Conservation (phyloP, 2,797 vertebrate species). For the Thunnus albacares region DNA sequence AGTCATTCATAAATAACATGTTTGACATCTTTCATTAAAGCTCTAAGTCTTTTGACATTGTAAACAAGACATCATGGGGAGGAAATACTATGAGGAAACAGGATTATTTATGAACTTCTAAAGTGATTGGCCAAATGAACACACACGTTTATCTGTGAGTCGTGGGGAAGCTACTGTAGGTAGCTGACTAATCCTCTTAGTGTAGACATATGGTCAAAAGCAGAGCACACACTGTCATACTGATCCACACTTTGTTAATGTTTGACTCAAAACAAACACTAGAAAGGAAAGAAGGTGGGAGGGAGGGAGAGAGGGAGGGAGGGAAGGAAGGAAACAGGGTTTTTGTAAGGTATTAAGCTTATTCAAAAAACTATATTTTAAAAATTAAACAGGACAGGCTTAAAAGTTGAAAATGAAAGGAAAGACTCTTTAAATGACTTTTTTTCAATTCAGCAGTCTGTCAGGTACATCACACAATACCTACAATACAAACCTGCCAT, state of each 20-base stretch:
- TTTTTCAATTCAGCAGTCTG: not conserved
- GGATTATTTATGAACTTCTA: constrained; percentile 43
- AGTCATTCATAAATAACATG: not conserved
- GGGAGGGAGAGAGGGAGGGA: not conserved
- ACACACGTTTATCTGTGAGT: constrained; percentile 52
- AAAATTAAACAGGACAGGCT: not conserved
- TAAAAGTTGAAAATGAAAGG: not conserved
- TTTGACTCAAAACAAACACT: constrained; percentile 58
- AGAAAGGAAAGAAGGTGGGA: constrained; percentile 2
- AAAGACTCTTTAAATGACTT: no score
- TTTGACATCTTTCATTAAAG: not conserved
- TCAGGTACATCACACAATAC: not conserved
- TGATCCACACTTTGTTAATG: constrained; percentile 70
- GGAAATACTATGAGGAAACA: constrained; percentile 32
- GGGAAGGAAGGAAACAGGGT: not conserved
- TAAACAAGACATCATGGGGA: constrained; percentile 1
- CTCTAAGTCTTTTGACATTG: not conserved
- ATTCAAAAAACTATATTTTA: not conserved
- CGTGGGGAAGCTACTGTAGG: constrained; percentile 43
- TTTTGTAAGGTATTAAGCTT: not conserved
- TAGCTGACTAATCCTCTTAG: constrained; percentile 81
- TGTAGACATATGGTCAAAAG: constrained; percentile 80
- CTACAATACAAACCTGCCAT: not conserved
- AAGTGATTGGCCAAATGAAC: constrained; percentile 57
- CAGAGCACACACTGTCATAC: constrained; percentile 49